Base-by-base conservation (phyloP, 1,140 invertebrate species). In the Drosophila tropicalis region DNA sequence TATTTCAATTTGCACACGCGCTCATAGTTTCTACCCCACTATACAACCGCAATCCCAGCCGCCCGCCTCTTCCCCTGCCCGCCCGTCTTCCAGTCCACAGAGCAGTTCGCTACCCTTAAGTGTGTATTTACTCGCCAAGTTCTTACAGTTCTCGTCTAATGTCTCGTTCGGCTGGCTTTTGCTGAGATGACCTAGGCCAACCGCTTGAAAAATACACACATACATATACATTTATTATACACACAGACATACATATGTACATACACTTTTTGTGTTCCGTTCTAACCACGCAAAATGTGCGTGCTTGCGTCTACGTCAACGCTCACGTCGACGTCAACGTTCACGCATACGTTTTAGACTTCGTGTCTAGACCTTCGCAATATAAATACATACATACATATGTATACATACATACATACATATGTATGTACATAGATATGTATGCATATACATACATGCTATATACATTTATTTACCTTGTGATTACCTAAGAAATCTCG, bases 331-430 rank as follows among this genome's bases (percentile, higher is more conserved):
- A 54, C 10, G 36, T 58, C 44, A 47, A 60, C 57, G 67, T 62
- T 32, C 51, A 62, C 41, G 41, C 57, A 75, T 41, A 32, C 17
- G 17, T 47, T 72, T 80, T 75, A 69, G 78, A 76, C 81, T 34
- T 44, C 13, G 44, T 58, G 81, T 84, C 81, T 81, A 81, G 81
- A 83, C 81, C 81, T 81, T 83, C 81, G 81, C 81, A 85, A 84
- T 73, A 62, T 62, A 57, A 62, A 44, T 41, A 68, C 3, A 39
- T 19, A 51, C 12, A 7, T 25, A 36, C 9, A 64, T 15, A n/a
- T n/a, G n/a, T n/a, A 39, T 19, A 47, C 12, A 5, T 25, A 36
- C 34, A 64, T 22, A 57, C 29, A 15, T 32, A 51, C 17, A 29
- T 29, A 56, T 29, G 15, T n/a, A 17, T 57, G 17, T 36, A 17